A percentile compares a stretch with the other conserved stretches of the same genome.
Conservation (phyloP, 2,797 vertebrate genomes). For the Chanos chanos region DNA sequence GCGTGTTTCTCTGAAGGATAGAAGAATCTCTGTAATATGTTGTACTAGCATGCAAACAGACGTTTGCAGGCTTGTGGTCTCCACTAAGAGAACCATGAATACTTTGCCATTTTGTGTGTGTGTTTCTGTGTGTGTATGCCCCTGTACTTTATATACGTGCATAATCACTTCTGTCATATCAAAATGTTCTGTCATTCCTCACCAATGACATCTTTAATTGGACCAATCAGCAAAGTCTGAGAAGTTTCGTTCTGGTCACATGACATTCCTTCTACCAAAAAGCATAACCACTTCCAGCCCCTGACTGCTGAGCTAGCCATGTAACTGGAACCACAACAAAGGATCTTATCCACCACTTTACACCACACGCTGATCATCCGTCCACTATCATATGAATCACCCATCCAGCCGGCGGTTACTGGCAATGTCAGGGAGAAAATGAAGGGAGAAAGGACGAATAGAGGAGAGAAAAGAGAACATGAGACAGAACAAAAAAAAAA, state of each 20-base stretch:
- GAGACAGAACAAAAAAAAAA: neutral
- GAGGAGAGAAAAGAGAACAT: conserved; percentile 23
- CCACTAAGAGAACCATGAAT: too few species aligned
- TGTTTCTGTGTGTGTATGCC: neutral
- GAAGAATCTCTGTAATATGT: too few species aligned
- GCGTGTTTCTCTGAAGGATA: neutral
- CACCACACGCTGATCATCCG: conserved; percentile 20
- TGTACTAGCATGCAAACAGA: too few species aligned
- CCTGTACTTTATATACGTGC: neutral
- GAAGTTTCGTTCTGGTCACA: neutral
- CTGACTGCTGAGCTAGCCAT: conserved; percentile 51
- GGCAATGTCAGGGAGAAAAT: neutral
- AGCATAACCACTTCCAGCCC: conserved; percentile 8
- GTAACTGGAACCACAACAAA: conserved; percentile 54
- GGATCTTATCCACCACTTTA: conserved; percentile 41
- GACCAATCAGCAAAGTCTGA: neutral
- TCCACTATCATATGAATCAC: conserved; percentile 28
- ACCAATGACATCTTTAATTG: neutral
- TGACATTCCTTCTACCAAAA: neutral
- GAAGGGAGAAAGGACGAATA: neutral
- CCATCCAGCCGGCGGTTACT: conserved; percentile 13
- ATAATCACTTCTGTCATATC: neutral
- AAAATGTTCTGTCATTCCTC: neutral
- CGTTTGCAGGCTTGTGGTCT: too few species aligned
- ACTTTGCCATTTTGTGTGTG: too few species aligned